Conservation (phyloP, 2,113 vertebrate species). For the Tylochromis polylepis region DNA sequence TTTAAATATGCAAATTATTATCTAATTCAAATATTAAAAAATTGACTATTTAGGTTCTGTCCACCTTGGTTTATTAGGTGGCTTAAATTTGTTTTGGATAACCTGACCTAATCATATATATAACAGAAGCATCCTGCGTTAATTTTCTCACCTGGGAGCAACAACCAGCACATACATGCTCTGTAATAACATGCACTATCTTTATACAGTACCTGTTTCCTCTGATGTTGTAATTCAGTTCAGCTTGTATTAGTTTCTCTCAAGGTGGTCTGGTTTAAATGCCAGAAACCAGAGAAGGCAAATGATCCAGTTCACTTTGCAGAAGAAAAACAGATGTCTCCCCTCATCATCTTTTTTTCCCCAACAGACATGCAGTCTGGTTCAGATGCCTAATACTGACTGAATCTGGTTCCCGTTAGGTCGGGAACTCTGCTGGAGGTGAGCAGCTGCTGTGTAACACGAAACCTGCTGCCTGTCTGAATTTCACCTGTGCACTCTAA, state of each 20-base stretch:
- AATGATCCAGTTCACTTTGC: background rate
- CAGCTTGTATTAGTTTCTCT: background rate
- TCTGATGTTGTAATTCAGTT: background rate
- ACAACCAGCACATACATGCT: background rate
- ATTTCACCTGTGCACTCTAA: background rate
- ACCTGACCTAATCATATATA: background rate
- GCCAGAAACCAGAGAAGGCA: background rate
- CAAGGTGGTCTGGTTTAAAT: background rate
- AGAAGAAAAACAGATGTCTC: background rate
- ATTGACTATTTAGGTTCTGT: background rate
- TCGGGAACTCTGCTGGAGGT: conserved; percentile 19
- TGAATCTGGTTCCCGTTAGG: background rate
- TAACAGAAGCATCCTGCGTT: background rate
- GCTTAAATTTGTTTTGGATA: background rate
- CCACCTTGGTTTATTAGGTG: background rate
- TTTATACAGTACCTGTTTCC: background rate
- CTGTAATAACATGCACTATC: background rate
- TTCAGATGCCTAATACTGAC: background rate
- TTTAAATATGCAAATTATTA: background rate
- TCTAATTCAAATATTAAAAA: background rate
- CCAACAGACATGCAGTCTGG: background rate
- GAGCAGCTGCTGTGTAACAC: conserved; percentile 14
- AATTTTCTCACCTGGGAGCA: background rate
- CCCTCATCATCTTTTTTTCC: background rate
- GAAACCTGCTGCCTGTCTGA: background rate